Evolutionary conservation across 2,888 invertebrate species (phyloP), one percentile per base, ranked within the genome.

Genomic region (Coremacera marginata): DNA sequence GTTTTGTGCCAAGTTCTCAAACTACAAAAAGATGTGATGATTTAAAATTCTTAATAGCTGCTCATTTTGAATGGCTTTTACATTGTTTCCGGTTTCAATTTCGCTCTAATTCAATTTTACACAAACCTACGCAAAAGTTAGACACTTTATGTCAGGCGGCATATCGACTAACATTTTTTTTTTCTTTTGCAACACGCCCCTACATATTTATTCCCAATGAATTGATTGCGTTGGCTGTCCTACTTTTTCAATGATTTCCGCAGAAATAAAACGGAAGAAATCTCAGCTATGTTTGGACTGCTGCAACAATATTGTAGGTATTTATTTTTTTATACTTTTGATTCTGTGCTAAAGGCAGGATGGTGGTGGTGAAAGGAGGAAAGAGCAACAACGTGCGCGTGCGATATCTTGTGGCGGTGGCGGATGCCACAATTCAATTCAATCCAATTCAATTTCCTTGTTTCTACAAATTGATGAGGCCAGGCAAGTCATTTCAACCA

Each of bases 381-480:
- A 14, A 0, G 11, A 22, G 22, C 11, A 19, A 11, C 34, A 19
- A 7, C 9, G 44, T 34, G 44, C 37, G 34, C 19, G 16, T 27
- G 2, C n/a, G 25, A 34, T 37, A 34, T 9, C 0, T 19, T 31
- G 70, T 25, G 22, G 4, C 9, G 57, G 31, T 11, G 27, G 57
- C 63, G 63, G 73, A 73, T 65, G 63, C 63, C 44, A 52, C 63
- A 73, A 49, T 73, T 49, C 73, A 63, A 73, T 73, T 31, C 31
- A 73, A 49, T 73, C 25, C 73, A 63, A 73, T 73, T 31, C 19
- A 63, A 73, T 73, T 73, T 73, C 63, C 63, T 52, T 51, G 63
- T 73, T 57, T n/a, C 27, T 49, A 60, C 34, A 44, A 63, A 31
- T 65, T 72, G 62, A 62, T 63, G 49, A 72, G 55, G 49, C 60